Evolutionary conservation across 2,888 invertebrate species (phyloP).

Genomic region (Acanthosepion esculentum): DNA sequence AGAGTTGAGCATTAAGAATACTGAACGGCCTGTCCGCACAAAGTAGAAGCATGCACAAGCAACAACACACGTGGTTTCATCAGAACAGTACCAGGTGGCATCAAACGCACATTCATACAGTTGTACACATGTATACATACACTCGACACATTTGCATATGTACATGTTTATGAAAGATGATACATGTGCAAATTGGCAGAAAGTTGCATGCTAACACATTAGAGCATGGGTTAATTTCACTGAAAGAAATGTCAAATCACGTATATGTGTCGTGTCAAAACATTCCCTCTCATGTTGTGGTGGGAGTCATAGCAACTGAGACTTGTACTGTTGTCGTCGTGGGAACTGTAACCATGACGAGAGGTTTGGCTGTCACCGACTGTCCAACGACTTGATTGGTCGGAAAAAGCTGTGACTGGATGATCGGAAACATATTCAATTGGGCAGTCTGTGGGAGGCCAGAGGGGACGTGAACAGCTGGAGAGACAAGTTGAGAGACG

Average conservation of each 20-base stretch:
- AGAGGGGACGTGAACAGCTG: conserved; percentile 58
- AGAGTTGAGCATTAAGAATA: neutral
- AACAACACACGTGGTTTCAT: neutral
- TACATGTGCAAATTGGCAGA: neutral
- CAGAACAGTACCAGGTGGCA: neutral
- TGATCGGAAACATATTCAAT: conserved; percentile 2
- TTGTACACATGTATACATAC: too few relatives aligned
- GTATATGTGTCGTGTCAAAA: neutral
- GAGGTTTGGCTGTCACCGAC: conserved; percentile 55
- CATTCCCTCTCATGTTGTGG: conserved; percentile 37
- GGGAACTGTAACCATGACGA: conserved; percentile 57
- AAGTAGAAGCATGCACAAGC: neutral
- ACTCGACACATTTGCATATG: neutral
- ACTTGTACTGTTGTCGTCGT: conserved; percentile 48
- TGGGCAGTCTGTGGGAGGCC: conserved; percentile 36
- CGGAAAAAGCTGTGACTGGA: conserved; percentile 43
- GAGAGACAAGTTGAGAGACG: conserved; percentile 60
- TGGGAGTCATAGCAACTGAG: conserved; percentile 40
- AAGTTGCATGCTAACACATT: neutral
- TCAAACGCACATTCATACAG: neutral
- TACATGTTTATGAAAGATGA: neutral
- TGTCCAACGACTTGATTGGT: conserved; percentile 52
- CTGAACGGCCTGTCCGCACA: neutral
- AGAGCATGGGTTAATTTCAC: neutral
- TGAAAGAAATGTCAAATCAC: neutral